Conservation (phyloP, 1,140 invertebrate species). For the Bombus difficillimus region DNA sequence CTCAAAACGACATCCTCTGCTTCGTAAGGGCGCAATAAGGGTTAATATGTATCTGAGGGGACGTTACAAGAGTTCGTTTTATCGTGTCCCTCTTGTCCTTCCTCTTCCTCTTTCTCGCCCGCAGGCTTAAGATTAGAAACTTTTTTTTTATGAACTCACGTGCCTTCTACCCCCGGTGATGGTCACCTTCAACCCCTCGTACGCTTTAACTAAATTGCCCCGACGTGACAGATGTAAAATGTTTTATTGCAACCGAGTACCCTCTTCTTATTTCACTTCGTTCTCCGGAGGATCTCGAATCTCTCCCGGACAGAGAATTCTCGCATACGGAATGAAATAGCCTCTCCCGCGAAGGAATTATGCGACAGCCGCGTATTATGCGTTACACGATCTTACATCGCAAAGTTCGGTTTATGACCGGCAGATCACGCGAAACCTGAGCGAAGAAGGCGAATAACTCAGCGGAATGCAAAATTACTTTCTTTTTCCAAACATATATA, state of each 20-base stretch:
- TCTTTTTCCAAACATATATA: not conserved
- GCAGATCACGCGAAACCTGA: not conserved
- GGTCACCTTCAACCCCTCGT: conserved; percentile 37
- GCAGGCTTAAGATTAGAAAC: conserved; percentile 65
- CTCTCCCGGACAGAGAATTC: not conserved
- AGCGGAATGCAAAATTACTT: not conserved
- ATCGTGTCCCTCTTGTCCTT: conserved; percentile 27
- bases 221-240: conserved; percentile 47
- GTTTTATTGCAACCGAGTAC: conserved; percentile 1
- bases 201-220: conserved; percentile 33
- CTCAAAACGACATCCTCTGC: conserved; percentile 20
- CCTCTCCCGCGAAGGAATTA: not conserved
- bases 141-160: conserved; percentile 66
- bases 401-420: not conserved
- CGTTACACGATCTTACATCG: not conserved
- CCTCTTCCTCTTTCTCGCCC: conserved; percentile 34
- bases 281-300: not conserved
- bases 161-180: conserved; percentile 18
- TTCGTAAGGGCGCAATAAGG: conserved; percentile 47
- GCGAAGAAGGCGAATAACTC: not conserved
- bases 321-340: not conserved
- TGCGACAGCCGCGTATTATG: not conserved
- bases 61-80: conserved; percentile 55
- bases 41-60: conserved; percentile 60
- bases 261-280: conserved; percentile 19